Conservation (phyloP, 2,888 invertebrate genomes). For the Hydrotaea diabolus region DNA sequence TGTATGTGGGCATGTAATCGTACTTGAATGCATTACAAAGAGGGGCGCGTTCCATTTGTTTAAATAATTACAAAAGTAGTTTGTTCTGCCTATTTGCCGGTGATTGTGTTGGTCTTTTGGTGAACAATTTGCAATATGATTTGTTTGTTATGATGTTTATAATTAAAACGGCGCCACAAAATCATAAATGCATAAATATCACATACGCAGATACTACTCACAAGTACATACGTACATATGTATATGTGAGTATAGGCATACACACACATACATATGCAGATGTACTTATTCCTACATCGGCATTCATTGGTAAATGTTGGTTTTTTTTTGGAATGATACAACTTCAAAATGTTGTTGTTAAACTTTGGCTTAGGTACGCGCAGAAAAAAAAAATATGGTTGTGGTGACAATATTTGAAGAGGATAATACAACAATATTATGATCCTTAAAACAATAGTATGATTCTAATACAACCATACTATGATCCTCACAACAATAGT, state of each 20-base stretch:
- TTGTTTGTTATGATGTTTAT: slow-evolving; percentile 61
- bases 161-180: slow-evolving; percentile 67
- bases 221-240: slow-evolving; percentile 33
- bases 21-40: slow-evolving; percentile 39
- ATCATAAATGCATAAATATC: slow-evolving; percentile 56
- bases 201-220: slow-evolving; percentile 16
- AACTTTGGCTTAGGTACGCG: no score
- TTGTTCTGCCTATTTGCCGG: not conserved
- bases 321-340: not conserved
- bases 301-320: no score
- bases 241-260: no score
- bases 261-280: no score
- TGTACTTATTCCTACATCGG: no score
- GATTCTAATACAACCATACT: no score
- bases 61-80: slow-evolving; percentile 62
- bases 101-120: not conserved
- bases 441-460: no score
- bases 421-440: no score
- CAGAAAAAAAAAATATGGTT: no score
- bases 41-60: slow-evolving; percentile 65
- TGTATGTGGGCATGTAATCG: not conserved
- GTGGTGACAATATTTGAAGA: no score
- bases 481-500: no score
- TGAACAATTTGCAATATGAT: slow-evolving; percentile 60
- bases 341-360: not conserved